Base-by-base conservation (phyloP, 2,113 vertebrate species). In the Ardeotis arabs region DNA sequence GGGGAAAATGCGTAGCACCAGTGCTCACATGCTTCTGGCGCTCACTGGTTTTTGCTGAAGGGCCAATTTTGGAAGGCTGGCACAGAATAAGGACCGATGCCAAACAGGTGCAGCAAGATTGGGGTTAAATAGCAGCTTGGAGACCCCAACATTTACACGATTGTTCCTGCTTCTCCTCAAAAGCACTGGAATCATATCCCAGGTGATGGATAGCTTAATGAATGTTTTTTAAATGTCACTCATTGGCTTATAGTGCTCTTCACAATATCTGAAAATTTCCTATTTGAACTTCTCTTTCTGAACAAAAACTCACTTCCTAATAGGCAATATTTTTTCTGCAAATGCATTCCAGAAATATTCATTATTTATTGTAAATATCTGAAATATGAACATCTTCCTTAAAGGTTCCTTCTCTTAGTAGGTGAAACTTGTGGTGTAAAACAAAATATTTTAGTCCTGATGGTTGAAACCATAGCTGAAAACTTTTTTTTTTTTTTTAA, bases 41-140 rank as follows among this genome's bases (percentile, higher is more conserved):
- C 45, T 87, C 62, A 31, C 18, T 28, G 17, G 15, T n/a, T 53
- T 74, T 50, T 37, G 12, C 41, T 29, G 23, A 85, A 44, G 14
- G 11, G 47, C 19, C 2, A 0, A 1, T 41, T 68, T 55, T 53
- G 52, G 60, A 37, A 93, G 49, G 33, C 14, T 69, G 25, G 37
- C 67, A 24, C n/a, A n/a, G 55, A 58, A 41, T 15, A 62, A 82
- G 16, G 31, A 72, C 16, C 2, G 0, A 37, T 72, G 33, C 8
- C 6, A 7, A 85, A 79, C 1, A 1, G 39, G 4, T 35, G 31
- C 37, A 76, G 58, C 0, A 0, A 29, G 35, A 37, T 23, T 0
- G 0, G n/a, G 9, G 17, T 67, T 86, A 55, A 89, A 84, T 84
- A 44, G 15, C 33, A 31, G 7, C 37, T 5, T 52, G n/a, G 25